Conservation (phyloP, 2,888 invertebrate genomes). For the Synanthedon tipuliformis region DNA sequence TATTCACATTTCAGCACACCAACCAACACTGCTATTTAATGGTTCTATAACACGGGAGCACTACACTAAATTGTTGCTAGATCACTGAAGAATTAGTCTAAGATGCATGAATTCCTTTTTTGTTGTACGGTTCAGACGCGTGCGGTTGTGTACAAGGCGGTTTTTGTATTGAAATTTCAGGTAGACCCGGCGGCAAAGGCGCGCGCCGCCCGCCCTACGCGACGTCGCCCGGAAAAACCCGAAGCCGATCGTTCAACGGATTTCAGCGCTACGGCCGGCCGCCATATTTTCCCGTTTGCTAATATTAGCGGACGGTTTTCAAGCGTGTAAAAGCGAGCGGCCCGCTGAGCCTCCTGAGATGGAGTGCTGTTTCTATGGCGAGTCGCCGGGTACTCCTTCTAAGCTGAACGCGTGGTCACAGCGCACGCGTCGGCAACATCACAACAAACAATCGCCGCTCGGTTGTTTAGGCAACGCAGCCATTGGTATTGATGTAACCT, state of each 20-base stretch:
- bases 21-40: not conserved
- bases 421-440: conserved; percentile 52
- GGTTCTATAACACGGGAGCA: not conserved
- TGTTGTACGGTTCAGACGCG: conserved; percentile 10
- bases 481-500: conserved; percentile 39
- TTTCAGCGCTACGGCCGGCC: conserved; percentile 12
- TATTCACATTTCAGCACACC: conserved; percentile 9
- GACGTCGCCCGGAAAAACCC: conserved; percentile 36
- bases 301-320: conserved; percentile 40
- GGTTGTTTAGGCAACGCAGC: conserved; percentile 12
- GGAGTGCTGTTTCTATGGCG: conserved; percentile 20
- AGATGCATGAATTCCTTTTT: too few relatives aligned
- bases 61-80: not conserved
- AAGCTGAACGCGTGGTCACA: conserved; percentile 6
- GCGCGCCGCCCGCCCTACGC: conserved; percentile 64
- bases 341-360: conserved; percentile 26
- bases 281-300: conserved; percentile 29
- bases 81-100: too few relatives aligned
- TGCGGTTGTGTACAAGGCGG: conserved; percentile 20
- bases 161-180: conserved; percentile 8
- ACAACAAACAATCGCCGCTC: conserved; percentile 13
- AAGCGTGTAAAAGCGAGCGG: conserved; percentile 22
- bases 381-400: conserved; percentile 6
- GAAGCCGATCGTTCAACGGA: conserved; percentile 14
- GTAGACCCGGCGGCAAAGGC: conserved; percentile 25